A percentile compares a stretch with the other conserved stretches of the same genome.
phyloP scores from a whole-genome alignment of 2,888 invertebrate species.

The Poecilobothrus nobilitatus region DNA sequence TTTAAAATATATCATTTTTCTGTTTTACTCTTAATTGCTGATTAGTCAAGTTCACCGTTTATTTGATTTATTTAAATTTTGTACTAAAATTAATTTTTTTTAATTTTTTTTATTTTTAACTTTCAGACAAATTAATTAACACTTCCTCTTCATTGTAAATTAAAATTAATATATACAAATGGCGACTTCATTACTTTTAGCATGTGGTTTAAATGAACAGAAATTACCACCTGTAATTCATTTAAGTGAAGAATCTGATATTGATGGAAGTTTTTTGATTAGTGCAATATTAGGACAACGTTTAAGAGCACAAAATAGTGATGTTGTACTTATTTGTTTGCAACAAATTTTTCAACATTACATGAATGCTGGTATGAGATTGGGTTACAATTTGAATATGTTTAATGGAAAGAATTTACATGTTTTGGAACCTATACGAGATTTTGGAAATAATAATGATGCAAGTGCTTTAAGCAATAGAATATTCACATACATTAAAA shows the following conservation, averaged over 20 bases:
- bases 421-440: conserved; percentile 49
- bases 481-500: conserved; percentile 42
- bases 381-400: conserved; percentile 60
- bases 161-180: conserved; percentile 34
- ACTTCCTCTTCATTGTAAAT: too few relatives aligned
- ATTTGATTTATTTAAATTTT: too few relatives aligned
- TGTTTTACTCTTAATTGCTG: too few relatives aligned
- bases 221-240: conserved; percentile 50
- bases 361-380: conserved; percentile 62
- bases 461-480: conserved; percentile 33
- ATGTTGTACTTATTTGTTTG: conserved; percentile 55
- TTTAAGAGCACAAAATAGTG: conserved; percentile 49
- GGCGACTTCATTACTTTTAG: conserved; percentile 55
- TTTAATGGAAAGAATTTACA: conserved; percentile 46
- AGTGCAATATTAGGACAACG: conserved; percentile 58
- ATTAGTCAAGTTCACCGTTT: too few relatives aligned
- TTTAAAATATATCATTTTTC: too few relatives aligned
- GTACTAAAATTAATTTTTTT: too few relatives aligned
- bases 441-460: conserved; percentile 36
- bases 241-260: conserved; percentile 60
- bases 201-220: conserved; percentile 56
- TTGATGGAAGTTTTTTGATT: conserved; percentile 64
- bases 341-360: conserved; percentile 67
- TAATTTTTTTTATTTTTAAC: too few relatives aligned
- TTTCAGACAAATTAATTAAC: too few relatives aligned